Conservation (phyloP, 2,113 vertebrate genomes). For the Cyphomyrus discorhynchus region DNA sequence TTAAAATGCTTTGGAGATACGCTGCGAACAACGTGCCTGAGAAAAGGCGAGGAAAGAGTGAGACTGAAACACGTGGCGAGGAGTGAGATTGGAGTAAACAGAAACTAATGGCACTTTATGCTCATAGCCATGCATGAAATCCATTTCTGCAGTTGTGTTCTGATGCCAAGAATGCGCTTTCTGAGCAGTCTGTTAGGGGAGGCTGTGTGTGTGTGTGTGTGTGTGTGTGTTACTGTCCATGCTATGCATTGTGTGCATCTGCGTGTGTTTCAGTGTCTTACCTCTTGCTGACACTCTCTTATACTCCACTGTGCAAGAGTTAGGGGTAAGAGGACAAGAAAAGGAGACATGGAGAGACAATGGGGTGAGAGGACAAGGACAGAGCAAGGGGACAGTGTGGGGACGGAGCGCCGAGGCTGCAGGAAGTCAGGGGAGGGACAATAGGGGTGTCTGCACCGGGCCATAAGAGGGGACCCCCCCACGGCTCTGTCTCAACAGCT, state of each 20-base stretch:
- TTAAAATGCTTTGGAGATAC: not conserved
- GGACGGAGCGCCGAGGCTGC: not conserved
- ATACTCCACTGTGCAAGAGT: not conserved
- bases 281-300: not conserved
- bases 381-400: not conserved
- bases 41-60: not conserved
- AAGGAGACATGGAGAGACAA: not conserved
- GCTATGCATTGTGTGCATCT: not conserved
- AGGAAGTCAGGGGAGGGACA: not conserved
- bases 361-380: not conserved
- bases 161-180: slow-evolving; percentile 17
- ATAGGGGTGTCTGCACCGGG: not conserved
- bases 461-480: not conserved
- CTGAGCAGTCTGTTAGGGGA: not conserved
- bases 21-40: not conserved
- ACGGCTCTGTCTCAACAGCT: not conserved
- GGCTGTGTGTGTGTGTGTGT: not conserved
- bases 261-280: not conserved
- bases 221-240: not conserved
- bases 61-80: not conserved
- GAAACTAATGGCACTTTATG: not conserved
- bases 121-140: slow-evolving; percentile 14
- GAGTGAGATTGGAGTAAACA: not conserved
- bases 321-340: slow-evolving; percentile 28
- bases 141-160: not conserved